A percentile compares a stretch with the other conserved stretches of the same genome.
These are phyloP conservation scores for Stigmatopora argus DNA, from an alignment of 2,113 vertebrate genomes.

Conservation along the genomic window DNA sequence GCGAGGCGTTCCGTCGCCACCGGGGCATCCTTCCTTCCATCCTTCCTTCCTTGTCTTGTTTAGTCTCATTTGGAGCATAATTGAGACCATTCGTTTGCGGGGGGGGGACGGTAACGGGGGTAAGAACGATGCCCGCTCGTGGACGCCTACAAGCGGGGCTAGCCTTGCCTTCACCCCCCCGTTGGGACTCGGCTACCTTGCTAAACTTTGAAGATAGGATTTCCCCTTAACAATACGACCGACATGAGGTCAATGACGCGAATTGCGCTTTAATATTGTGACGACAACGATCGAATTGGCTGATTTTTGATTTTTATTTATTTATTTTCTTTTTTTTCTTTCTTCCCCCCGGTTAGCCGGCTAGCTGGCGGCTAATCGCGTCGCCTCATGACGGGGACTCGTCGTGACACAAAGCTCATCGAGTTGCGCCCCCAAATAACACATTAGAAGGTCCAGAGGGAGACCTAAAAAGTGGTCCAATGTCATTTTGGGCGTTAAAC, in stretches of 20 bases:
- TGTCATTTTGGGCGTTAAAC: background rate
- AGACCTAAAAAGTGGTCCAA: background rate
- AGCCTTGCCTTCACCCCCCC: background rate
- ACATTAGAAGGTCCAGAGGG: background rate
- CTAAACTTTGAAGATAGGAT: background rate
- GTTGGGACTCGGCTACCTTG: background rate
- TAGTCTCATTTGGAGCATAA: background rate
- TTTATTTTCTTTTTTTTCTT: too few relatives aligned
- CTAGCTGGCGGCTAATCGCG: constrained; percentile 21
- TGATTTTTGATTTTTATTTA: background rate
- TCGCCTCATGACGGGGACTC: constrained; percentile 14
- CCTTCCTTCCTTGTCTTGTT: background rate
- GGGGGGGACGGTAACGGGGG: background rate
- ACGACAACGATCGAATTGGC: background rate
- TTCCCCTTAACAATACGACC: background rate
- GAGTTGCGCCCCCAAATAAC: background rate
- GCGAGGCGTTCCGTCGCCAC: background rate
- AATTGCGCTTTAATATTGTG: background rate
- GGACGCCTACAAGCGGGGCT: background rate
- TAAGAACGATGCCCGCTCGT: background rate
- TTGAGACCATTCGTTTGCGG: background rate
- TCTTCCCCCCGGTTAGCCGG: constrained; percentile 7
- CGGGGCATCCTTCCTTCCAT: background rate
- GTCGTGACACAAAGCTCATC: background rate
- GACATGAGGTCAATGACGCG: too few relatives aligned